Evolutionary conservation across 2,113 vertebrate species (phyloP).

Genomic region (Proteles cristata): DNA sequence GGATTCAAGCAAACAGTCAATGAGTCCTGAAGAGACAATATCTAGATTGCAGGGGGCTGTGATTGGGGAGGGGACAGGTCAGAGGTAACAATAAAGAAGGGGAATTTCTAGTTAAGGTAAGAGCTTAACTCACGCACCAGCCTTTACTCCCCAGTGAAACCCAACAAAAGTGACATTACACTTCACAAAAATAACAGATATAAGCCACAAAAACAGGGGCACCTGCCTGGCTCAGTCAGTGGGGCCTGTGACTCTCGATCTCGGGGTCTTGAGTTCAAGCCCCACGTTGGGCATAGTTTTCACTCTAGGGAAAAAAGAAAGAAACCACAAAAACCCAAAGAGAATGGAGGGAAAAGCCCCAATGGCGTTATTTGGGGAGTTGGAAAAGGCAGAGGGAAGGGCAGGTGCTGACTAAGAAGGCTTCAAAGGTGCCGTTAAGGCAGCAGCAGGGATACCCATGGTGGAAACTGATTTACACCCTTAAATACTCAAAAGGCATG

Average conservation of each 20-base stretch:
- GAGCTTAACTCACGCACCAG: not conserved
- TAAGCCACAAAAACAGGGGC: not conserved
- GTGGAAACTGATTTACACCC: not conserved
- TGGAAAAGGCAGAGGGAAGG: not conserved
- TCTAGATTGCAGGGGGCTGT: not conserved
- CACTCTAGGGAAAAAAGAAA: not conserved
- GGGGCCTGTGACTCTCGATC: not conserved
- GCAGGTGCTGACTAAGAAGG: not conserved
- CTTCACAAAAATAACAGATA: not conserved
- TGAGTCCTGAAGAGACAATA: no score
- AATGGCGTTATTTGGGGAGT: not conserved
- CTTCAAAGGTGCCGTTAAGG: not conserved
- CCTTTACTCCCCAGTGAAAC: not conserved
- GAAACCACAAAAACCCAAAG: not conserved
- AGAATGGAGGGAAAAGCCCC: not conserved
- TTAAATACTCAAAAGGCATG: not conserved
- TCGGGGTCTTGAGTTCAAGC: not conserved
- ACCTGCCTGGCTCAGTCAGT: not conserved
- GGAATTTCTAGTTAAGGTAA: not conserved
- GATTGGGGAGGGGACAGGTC: no score
- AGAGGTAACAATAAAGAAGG: no score
- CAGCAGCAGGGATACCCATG: not conserved
- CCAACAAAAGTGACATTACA: not conserved
- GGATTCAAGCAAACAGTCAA: not conserved
- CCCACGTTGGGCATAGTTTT: not conserved